Base-by-base conservation (phyloP, 2,888 invertebrate species). In the Chaetogeoica ovagalla region DNA sequence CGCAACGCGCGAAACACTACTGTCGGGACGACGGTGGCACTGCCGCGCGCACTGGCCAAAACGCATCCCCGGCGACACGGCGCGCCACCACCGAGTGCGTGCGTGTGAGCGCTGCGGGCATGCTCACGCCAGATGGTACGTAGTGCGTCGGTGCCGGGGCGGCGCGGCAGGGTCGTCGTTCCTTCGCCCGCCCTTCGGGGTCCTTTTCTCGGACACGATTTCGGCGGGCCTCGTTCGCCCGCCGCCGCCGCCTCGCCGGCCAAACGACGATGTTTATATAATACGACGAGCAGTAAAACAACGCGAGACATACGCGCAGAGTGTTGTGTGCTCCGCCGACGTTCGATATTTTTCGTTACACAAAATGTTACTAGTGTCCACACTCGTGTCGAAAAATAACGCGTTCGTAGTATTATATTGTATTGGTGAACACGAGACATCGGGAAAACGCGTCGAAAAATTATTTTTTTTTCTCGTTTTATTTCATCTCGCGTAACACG, bases 81-180 rank as follows among this genome's bases (percentile, higher is more conserved):
- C 43, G 71, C 21, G 48, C 13, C n/a, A n/a, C n/a, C n/a, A n/a
- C n/a, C 48, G 39, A 39, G 63, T 52, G 76, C 19, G 37, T 4
- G 60, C 57, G 60, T 21, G 63, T 37, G 55, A 15, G 60, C 43
- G 70, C 66, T 57, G 71, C 79, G 79, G 63, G 79, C 71, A 79
- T 71, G 79, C 79, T 79, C 79, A 71, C 69, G 79, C 79, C 79
- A 70, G 70, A 70, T 79, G 79, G 70, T 30, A 70, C 70, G 62
- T 63, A 71, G 69, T 71, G 79, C 79, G 79, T 70, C 79, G 70
- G 79, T 71, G 79, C 79, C 69, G 68, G 43, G 68, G 43, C 59
- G 62, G 43, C 60, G 48, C 52, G 60, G 70, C 70, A 71, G 62
- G 70, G 62, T 71, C 70, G 65, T 71, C 23, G 55, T 37, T 21